Evolutionary conservation across 2,797 vertebrate genomes (phyloP).

Genomic region (Rallus crepitans): DNA sequence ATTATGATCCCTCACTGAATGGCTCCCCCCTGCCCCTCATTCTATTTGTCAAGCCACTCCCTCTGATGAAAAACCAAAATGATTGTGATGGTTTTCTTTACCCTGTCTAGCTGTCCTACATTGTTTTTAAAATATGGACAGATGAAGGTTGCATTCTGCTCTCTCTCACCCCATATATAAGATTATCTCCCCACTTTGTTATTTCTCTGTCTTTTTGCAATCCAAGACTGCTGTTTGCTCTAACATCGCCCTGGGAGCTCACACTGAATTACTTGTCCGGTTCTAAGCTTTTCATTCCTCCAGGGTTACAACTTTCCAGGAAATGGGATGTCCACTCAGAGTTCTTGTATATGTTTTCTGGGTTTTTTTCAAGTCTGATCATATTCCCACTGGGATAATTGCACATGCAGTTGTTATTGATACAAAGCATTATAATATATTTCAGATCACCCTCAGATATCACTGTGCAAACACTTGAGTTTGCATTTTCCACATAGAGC

Average conservation of each 20-base stretch:
- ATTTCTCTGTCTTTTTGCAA: background rate
- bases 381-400: background rate
- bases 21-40: fast-evolving
- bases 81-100: background rate
- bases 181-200: background rate
- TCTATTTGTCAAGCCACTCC: background rate
- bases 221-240: background rate
- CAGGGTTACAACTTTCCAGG: slow-evolving; percentile 12
- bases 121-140: background rate
- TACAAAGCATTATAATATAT: background rate
- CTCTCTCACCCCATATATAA: background rate
- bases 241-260: background rate
- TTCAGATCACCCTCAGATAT: background rate
- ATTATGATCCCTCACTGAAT: background rate
- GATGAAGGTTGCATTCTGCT: background rate
- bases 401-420: background rate
- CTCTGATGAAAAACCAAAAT: background rate
- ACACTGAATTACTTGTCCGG: background rate
- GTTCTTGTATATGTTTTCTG: background rate
- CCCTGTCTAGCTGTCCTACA: background rate
- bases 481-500: background rate
- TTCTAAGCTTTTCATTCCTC: background rate
- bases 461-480: background rate
- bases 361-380: background rate
- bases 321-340: background rate